A percentile compares a stretch with the other conserved stretches of the same genome.
Conservation (phyloP, 2,797 vertebrate species). For the Avahi laniger region DNA sequence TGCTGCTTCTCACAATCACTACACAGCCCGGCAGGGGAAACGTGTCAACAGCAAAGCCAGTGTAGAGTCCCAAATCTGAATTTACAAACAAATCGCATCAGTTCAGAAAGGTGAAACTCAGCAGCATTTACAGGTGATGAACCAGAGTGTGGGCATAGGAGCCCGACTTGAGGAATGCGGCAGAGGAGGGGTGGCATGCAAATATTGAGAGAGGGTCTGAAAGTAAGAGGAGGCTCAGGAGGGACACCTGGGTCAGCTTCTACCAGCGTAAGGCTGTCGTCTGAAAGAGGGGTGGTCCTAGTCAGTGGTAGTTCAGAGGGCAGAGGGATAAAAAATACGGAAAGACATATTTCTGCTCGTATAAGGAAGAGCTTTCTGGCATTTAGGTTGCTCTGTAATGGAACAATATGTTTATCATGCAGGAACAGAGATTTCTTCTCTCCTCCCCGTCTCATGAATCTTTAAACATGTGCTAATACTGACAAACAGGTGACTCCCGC, state of each 20-base stretch:
- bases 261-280: neutral
- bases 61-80: neutral
- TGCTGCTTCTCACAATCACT: accelerated
- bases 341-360: neutral
- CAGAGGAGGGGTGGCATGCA: neutral
- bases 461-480: neutral
- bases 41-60: neutral
- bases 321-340: neutral
- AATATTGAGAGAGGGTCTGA: neutral
- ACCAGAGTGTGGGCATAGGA: neutral
- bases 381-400: neutral
- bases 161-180: neutral
- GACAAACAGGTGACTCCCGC: neutral
- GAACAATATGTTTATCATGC: neutral
- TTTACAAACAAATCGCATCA: neutral
- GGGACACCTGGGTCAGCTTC: neutral
- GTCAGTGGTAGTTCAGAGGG: neutral
- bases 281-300: neutral
- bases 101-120: neutral
- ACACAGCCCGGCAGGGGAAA: neutral
- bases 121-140: neutral
- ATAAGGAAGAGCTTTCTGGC: neutral
- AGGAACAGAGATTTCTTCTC: neutral
- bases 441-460: neutral
- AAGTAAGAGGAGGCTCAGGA: neutral